These are phyloP conservation scores for Hephaestus fuliginosus DNA, from an alignment of 2,797 vertebrate species.

Conservation along the genomic window DNA sequence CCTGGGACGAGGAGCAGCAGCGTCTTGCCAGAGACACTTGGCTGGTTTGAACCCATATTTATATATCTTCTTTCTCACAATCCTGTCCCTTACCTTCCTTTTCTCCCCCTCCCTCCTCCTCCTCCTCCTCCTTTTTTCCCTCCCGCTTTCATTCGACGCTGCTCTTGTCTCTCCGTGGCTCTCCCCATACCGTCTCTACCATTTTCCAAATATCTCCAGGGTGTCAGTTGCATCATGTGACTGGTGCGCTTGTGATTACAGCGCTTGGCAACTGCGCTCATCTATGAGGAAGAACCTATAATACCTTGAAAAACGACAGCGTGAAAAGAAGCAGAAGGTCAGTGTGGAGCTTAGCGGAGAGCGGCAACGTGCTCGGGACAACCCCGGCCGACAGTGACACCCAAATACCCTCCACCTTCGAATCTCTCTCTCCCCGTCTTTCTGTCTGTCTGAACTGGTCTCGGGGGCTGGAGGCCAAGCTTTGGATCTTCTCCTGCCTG, in stretches of 20 bases:
- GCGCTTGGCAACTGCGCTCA: conserved; percentile 70
- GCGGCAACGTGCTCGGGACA: conserved; percentile 17
- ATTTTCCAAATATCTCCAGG: conserved; percentile 82
- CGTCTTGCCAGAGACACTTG: conserved; percentile 82
- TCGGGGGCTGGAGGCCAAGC: conserved; percentile 60
- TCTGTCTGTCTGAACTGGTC: conserved; percentile 39
- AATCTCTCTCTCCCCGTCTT: conserved; percentile 19
- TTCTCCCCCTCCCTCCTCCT: neutral
- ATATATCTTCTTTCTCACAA: conserved; percentile 76
- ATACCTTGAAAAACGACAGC: conserved; percentile 61
- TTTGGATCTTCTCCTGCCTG: conserved; percentile 56
- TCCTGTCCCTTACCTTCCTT: conserved; percentile 59
- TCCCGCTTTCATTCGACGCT: conserved; percentile 48
- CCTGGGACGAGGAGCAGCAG: conserved; percentile 77
- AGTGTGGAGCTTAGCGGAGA: conserved; percentile 24
- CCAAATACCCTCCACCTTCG: conserved; percentile 11
- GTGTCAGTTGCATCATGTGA: conserved; percentile 81
- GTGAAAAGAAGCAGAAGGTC: conserved; percentile 52
- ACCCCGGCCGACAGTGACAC: conserved; percentile 37
- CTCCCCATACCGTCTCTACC: conserved; percentile 59
- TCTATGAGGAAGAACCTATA: conserved; percentile 58
- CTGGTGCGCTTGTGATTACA: conserved; percentile 79
- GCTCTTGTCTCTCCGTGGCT: conserved; percentile 60
- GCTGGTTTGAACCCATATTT: conserved; percentile 77
- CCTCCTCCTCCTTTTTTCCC: neutral